These are phyloP conservation scores for Mesopsocus fuscifrons DNA, from an alignment of 2,888 invertebrate species.

Conservation along the genomic window DNA sequence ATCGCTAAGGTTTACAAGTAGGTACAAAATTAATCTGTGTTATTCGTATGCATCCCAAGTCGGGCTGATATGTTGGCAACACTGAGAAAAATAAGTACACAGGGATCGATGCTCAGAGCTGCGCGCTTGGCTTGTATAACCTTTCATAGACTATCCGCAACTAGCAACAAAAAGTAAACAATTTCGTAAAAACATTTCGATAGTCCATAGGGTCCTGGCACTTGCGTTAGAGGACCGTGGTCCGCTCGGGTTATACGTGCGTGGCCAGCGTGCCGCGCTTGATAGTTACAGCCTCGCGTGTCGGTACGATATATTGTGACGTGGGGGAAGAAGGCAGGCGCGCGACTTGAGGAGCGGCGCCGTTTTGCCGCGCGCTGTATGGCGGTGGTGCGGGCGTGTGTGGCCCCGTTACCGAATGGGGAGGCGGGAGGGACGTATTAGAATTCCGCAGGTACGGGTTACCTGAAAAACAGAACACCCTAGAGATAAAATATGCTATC, in stretches of 20 bases:
- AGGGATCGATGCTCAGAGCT: no score
- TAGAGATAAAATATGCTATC: no score
- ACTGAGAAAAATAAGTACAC: no score
- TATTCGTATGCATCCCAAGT: no score
- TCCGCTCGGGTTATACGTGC: slow-evolving; percentile 34
- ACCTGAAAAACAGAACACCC: slow-evolving; percentile 16
- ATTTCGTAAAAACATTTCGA: no score
- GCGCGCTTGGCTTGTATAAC: no score
- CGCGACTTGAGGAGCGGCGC: slow-evolving; percentile 34
- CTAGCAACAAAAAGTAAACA: no score
- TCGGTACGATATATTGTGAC: slow-evolving; percentile 34
- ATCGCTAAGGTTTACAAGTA: no score
- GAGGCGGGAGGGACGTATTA: slow-evolving; percentile 28
- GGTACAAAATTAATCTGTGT: no score
- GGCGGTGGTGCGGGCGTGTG: slow-evolving; percentile 23
- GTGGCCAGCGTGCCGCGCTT: slow-evolving; percentile 44
- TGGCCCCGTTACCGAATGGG: slow-evolving; percentile 21
- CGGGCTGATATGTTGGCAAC: no score
- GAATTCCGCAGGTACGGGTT: slow-evolving; percentile 63
- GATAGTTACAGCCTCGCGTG: slow-evolving; percentile 34
- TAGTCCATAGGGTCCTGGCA: no score
- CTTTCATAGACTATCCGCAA: no score
- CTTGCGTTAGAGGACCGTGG: slow-evolving; percentile 9
- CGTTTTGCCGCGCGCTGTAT: slow-evolving; percentile 23
- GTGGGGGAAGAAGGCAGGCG: slow-evolving; percentile 29